Percentiles rank a stretch among this genome's conserved stretches.
Conservation (phyloP, 2,797 vertebrate species). For the Bradypodion pumilum region DNA sequence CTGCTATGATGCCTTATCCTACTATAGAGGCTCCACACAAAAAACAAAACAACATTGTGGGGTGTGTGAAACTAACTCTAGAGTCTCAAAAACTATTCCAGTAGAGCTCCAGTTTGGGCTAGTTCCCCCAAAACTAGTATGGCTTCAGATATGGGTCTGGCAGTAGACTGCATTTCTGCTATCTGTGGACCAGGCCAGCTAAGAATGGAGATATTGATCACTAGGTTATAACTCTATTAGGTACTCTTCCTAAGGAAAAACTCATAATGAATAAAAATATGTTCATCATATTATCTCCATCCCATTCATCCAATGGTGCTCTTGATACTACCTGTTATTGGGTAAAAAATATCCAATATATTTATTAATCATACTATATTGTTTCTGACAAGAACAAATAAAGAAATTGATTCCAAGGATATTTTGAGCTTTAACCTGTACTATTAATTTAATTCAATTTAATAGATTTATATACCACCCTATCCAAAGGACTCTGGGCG, state of each 20-base stretch:
- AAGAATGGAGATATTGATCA: neutral
- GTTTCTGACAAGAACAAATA: too few relatives aligned
- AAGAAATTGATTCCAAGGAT: neutral
- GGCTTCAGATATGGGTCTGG: neutral
- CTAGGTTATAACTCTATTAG: neutral
- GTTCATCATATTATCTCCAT: neutral
- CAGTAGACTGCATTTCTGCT: neutral
- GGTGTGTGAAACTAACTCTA: too few relatives aligned
- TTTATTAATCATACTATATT: too few relatives aligned
- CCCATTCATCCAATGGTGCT: too few relatives aligned
- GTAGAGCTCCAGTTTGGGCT: too few relatives aligned
- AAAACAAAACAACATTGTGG: too few relatives aligned
- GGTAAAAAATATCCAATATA: too few relatives aligned
- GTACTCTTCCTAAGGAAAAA: neutral
- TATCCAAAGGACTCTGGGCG: too few relatives aligned
- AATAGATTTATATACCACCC: too few relatives aligned
- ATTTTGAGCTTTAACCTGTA: neutral
- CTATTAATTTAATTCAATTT: too few relatives aligned
- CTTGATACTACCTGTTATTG: too few relatives aligned
- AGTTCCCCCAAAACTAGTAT: neutral
- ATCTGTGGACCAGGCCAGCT: neutral
- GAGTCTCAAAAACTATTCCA: too few relatives aligned
- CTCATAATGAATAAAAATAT: neutral
- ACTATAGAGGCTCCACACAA: neutral
- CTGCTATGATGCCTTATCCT: neutral